phyloP scores from a whole-genome alignment of 2,888 invertebrate species.

The Fragum fragum region DNA sequence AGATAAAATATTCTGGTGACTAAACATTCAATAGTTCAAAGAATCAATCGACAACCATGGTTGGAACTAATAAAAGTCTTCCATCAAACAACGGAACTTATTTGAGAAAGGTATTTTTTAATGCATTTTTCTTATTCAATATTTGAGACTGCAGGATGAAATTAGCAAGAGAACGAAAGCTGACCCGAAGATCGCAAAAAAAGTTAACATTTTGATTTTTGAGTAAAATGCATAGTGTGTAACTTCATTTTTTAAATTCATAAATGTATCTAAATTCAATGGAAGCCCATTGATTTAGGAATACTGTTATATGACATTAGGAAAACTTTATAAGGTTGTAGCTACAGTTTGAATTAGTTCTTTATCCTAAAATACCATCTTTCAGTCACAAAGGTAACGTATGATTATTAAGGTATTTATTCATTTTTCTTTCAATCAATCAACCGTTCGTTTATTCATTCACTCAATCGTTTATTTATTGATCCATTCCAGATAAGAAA shows the following conservation, averaged over 20 bases:
- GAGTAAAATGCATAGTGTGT: too few species aligned
- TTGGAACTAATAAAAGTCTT: background rate
- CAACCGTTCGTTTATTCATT: background rate
- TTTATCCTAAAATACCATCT: too few species aligned
- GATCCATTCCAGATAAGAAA: constrained; percentile 13
- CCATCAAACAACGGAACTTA: background rate
- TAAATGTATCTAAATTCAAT: too few species aligned
- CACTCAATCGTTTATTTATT: background rate
- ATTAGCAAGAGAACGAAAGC: background rate
- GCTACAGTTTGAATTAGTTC: too few species aligned
- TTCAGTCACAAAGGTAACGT: too few species aligned
- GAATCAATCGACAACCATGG: background rate
- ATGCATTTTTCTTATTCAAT: background rate
- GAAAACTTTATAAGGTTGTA: too few species aligned
- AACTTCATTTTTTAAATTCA: too few species aligned
- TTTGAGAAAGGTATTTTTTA: constrained; percentile 2
- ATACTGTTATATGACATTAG: too few species aligned
- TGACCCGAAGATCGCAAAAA: background rate
- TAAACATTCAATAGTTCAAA: background rate
- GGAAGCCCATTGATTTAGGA: too few species aligned
- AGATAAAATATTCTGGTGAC: too few species aligned
- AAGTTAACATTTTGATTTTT: background rate
- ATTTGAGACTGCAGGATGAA: background rate
- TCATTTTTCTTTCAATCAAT: background rate
- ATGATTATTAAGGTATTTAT: background rate